Base-by-base conservation (phyloP, 2,888 invertebrate genomes). In the Apodemia zela region DNA sequence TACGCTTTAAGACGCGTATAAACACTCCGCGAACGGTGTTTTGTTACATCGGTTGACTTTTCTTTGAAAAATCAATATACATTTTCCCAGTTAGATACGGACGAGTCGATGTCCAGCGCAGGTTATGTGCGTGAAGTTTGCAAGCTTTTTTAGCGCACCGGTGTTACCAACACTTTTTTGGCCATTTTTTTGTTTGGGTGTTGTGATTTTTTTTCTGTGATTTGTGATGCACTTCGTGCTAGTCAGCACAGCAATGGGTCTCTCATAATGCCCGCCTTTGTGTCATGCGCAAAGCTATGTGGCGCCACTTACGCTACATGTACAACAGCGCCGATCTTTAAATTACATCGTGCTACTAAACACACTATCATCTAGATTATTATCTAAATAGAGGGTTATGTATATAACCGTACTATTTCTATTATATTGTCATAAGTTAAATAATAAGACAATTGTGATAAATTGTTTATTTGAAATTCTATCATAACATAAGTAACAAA, bases 101-200 rank as follows among this genome's bases (percentile, higher is more conserved):
- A 89, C 91, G 92, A 91, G 92, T 92, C 91, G 92, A 92, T 91
- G 92, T 92, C 92, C 92, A 92, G 92, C 92, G 92, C 92, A 92
- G 92, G 89, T 91, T 90, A 90, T 85, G 86, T 89, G 90, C 92
- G 89, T 92, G 92, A 92, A 92, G 92, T 92, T 92, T 92, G 92
- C 92, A 90, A 92, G 92, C 92, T 92, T 92, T 92, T 92, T 92
- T 92, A 92, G 92, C 92, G 89, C 91, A 89, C 86, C 91, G 89
- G 92, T 92, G 92, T 92, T 92, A 92, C 92, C 92, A 92, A 85
- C 89, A 85, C 87, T 90, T 92, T 91, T 92, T 92, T 92, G 89
- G 84, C 85, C 79, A 89, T 89, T 92, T 92, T 72, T 92, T 91
- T 87, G 87, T 90, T 87, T 87, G 81, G 80, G 81, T 90, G 89